Evolutionary conservation across 2,888 invertebrate genomes (phyloP), one percentile per base, ranked within the genome.

Genomic region (Nemotelus pantherinus): DNA sequence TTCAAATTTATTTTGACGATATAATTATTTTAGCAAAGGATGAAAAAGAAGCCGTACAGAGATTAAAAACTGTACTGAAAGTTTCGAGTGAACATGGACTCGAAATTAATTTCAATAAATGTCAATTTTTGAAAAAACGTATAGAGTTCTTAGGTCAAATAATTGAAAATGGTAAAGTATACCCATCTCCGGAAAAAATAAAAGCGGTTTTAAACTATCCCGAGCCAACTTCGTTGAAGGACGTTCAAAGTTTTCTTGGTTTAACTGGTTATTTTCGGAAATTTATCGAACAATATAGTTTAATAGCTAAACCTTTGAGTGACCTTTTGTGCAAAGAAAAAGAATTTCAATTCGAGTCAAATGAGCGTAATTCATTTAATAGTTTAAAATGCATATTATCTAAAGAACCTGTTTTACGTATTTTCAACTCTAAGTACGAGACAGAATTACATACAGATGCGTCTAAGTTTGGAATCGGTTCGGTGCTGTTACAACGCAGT

Each of bases 191-290:
- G n/a, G n/a, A n/a, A n/a, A n/a, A n/a, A n/a, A 2, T 81, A 0
- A 50, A 81, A 44, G 82, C 83, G 9, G 82, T 85, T 1, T 71
- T 77, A 45, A 77, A 79, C 1, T 84, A 83, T 80, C 83, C 83
- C 10, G 78, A 78, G 44, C 84, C 84, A 0, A 82, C n/a, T 64
- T 81, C 76, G 3, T 53, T 78, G 1, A n/a, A n/a, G n/a, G n/a
- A n/a, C n/a, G 63, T 85, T 2, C 83, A 83, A 76, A 82, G 82
- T 65, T 85, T 85, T 78, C 76, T 85, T 7, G 84, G 84, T 2
- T 68, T 86, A 5, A 83, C 84, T 0, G 83, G 83, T 47, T 84
- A 84, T 80, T 86, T 85, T 76, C 60, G 84, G 41, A 85, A 85
- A 65, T 86, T 84, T 78, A 82, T 86, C 10, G 77, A 76, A 5